phyloP scores from a whole-genome alignment of 2,113 vertebrate genomes.

The Capricornis sumatraensis region DNA sequence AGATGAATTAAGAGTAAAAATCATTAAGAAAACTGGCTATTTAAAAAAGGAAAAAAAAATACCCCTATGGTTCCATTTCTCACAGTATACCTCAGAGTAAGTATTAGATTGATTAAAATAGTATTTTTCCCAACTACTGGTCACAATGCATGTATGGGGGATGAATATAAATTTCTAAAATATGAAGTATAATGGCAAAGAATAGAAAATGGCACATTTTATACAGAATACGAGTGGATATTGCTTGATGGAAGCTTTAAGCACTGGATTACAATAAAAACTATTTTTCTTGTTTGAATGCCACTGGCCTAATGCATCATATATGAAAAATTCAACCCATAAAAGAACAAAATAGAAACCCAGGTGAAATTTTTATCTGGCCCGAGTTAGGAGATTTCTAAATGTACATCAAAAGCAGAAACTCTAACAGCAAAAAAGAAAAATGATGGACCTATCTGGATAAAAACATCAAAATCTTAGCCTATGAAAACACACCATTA shows the following conservation, averaged over 20 bases:
- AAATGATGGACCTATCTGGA: not conserved
- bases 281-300: not conserved
- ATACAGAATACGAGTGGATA: not conserved
- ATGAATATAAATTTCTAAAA: not conserved
- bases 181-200: not conserved
- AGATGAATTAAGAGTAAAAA: conserved; percentile 2
- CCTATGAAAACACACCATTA: conserved; percentile 27
- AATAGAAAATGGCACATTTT: not conserved
- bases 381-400: not conserved
- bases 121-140: not conserved
- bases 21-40: not conserved
- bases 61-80: not conserved
- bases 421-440: not conserved
- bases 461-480: not conserved
- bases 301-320: not conserved
- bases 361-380: conserved; percentile 21
- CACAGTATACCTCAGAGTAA: not conserved
- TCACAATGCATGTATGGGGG: not conserved
- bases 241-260: not conserved
- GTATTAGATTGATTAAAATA: not conserved
- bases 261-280: not conserved
- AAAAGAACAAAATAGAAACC: conserved; percentile 39
- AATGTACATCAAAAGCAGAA: conserved; percentile 46
- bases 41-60: not conserved
- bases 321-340: conserved; percentile 10